Evolutionary conservation across 2,113 vertebrate genomes (phyloP).

Genomic region (Leptodactylus fuscus): DNA sequence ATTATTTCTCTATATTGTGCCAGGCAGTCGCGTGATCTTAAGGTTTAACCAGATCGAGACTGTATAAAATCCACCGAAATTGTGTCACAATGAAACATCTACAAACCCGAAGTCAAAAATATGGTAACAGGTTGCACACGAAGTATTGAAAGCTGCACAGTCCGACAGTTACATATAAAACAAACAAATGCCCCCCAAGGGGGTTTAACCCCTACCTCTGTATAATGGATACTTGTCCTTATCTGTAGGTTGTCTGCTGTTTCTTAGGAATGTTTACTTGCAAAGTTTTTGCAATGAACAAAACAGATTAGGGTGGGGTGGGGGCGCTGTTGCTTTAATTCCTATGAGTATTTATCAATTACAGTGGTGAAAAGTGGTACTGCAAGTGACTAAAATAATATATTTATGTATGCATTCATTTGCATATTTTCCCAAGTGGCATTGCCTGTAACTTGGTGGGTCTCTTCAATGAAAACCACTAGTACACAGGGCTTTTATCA

Average conservation of each 20-base stretch:
- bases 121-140: background rate
- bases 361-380: background rate
- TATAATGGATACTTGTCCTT: background rate
- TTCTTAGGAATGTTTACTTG: background rate
- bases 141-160: background rate
- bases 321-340: background rate
- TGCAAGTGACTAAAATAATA: background rate
- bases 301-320: background rate
- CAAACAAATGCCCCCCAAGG: background rate
- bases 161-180: background rate
- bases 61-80: background rate
- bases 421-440: too few species aligned
- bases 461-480: too few species aligned
- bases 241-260: background rate
- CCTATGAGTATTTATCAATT: background rate
- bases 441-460: too few species aligned
- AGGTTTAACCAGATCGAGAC: background rate
- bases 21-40: background rate
- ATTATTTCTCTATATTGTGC: slow-evolving; percentile 5
- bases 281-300: background rate
- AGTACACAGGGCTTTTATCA: too few species aligned
- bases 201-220: background rate
- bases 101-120: background rate
- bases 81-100: background rate
- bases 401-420: too few species aligned